Base-by-base conservation (phyloP, 2,888 invertebrate species). In the Drosophila anomalata region DNA sequence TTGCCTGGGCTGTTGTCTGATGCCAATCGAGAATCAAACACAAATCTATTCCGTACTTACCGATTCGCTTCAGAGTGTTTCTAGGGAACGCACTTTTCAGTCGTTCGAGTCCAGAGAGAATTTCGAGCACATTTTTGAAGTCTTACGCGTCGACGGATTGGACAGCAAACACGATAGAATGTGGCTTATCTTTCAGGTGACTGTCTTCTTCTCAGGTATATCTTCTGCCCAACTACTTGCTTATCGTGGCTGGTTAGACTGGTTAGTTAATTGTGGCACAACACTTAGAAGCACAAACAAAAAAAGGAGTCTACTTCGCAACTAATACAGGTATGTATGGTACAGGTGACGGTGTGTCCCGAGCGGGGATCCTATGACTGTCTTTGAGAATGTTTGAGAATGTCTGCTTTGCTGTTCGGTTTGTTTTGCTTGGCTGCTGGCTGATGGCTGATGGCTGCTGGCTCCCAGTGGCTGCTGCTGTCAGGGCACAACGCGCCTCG, bases 81-180 rank as follows among this genome's bases (percentile, higher is more conserved):
- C 9, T 47, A 33, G 36, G 56, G 75, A 75, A 88, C 85, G 84
- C 67, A 76, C 87, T 83, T 77, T 84, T 87, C 81, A 83, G 89
- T 83, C 83, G 87, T 83, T 83, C 74, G 83, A 83, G 59, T 83
- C 83, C 63, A 76, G 68, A 31, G 85, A 83, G 46, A 83, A 88
- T 87, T 88, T 88, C 71, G 88, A 78, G 89, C 85, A 87, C 83
- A 83, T 83, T 88, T 83, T 83, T 87, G 76, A 67, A 72, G 57
- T 55, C 41, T 65, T 62, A 62, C 50, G 24, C 61, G 41, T 22
- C 31, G 31, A 11, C 29, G 52, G 55, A 29, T 22, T 11, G 44
- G 22, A 55, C 29, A 44, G 31, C 20, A 55, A 44, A 22, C 55
- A 33, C 44, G 17, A 44, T 1, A 11, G 20, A 44, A 11, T 44